Evolutionary conservation across 2,888 invertebrate genomes (phyloP).

Genomic region (Drosophila buzzatii): DNA sequence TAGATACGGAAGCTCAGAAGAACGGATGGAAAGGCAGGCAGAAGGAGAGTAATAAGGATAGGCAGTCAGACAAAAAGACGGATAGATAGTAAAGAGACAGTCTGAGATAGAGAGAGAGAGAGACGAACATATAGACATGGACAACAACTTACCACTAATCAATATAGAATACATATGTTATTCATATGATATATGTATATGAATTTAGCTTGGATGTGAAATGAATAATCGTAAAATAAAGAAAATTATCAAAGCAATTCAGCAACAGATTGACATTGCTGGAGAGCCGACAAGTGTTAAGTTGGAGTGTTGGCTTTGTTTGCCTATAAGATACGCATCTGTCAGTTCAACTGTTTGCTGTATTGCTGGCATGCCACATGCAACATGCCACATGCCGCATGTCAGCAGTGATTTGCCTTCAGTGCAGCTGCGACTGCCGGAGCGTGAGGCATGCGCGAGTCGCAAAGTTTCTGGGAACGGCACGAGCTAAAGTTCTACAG

Average conservation of each 20-base stretch:
- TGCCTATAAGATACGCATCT: not conserved
- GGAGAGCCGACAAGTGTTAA: not conserved
- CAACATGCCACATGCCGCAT: not conserved
- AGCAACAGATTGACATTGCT: not conserved
- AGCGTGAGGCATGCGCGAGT: slow-evolving; percentile 22
- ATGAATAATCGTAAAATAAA: slow-evolving; percentile 1
- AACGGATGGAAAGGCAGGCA: not conserved
- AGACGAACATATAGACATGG: not conserved
- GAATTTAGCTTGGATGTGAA: not conserved
- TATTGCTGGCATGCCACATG: not conserved
- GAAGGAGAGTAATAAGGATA: not conserved
- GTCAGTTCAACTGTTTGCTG: not conserved
- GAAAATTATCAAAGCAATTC: not conserved
- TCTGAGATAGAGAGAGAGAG: not conserved
- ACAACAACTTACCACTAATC: not conserved
- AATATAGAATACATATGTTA: not conserved
- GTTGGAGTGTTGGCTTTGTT: not conserved
- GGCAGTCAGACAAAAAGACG: not conserved
- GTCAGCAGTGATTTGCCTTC: not conserved
- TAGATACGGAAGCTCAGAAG: not conserved
- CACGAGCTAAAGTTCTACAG: slow-evolving; percentile 71
- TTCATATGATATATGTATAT: not conserved
- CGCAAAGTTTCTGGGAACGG: slow-evolving; percentile 72
- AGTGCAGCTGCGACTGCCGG: slow-evolving; percentile 16
- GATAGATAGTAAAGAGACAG: not conserved